Evolutionary conservation across 2,888 invertebrate genomes (phyloP), one percentile per base, ranked within the genome.

Genomic region (Agapetus fuscipes): DNA sequence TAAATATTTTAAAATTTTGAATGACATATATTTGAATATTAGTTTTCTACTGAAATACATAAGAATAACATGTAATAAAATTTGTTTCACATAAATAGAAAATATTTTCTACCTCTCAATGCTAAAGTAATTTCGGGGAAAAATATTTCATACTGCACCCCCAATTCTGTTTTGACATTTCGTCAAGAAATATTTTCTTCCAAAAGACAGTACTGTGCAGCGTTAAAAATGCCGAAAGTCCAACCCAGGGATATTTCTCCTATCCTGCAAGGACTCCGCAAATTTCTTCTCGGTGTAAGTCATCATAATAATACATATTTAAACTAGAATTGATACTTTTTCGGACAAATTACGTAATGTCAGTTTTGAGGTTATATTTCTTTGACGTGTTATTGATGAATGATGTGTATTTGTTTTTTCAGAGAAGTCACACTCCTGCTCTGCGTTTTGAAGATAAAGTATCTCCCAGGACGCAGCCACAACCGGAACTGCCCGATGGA

Each of bases 401-500:
- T n/a, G n/a, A n/a, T n/a, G n/a, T n/a, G n/a, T n/a, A n/a, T n/a
- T 1, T 24, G 14, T 15, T n/a, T 32, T 39, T 39, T 31, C 56
- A 81, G 80, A 72, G 80, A 48, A 62, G 69, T 43, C 73, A 77
- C 52, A 74, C 62, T 2, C 64, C 67, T 41, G 72, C 80, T 1
- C 55, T 85, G 30, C 72, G 89, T 50, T 87, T 78, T 54, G 75
- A 78, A 48, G 76, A 82, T 24, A 59, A 67, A 3, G 7, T 85
- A 26, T 65, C 86, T 2, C 66, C 76, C 7, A 80, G 94, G 52
- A 83, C 83, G 36, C 90, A 87, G 56, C 89, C 89, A 15, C 81
- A 68, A 11, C 94, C 93, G 30, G 60, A 72, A 38, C 59, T 93
- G 34, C 95, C 89, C 13, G 85, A 78, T 45, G 95, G 93, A 7